Percentiles rank a stretch among this genome's conserved stretches.
These are phyloP conservation scores for Ptilorrhoa leucosticta DNA, from an alignment of 2,113 vertebrate species.

Conservation along the genomic window DNA sequence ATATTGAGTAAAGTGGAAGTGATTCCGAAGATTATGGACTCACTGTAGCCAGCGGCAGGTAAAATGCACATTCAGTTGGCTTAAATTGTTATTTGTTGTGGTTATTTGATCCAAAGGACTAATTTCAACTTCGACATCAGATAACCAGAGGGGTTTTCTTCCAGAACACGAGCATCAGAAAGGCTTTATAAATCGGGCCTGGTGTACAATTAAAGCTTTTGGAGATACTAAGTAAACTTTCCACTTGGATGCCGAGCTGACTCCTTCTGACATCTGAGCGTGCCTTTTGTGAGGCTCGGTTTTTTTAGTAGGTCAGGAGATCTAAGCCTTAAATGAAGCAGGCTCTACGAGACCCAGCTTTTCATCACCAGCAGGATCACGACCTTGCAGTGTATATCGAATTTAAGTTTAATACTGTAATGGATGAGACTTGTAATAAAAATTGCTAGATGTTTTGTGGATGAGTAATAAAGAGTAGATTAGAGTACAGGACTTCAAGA, in stretches of 20 bases:
- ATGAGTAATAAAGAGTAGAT: slow-evolving; percentile 39
- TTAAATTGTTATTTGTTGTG: slow-evolving; percentile 21
- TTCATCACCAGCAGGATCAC: slow-evolving; percentile 15
- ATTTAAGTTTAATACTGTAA: slow-evolving; percentile 58
- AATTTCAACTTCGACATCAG: slow-evolving; percentile 12
- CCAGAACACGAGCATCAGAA: not conserved
- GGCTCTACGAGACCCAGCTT: slow-evolving; percentile 2
- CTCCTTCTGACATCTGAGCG: not conserved
- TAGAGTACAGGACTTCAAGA: not conserved
- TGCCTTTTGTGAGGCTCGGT: not conserved
- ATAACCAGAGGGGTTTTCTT: slow-evolving; percentile 25
- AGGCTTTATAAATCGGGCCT: not conserved
- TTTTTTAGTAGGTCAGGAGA: slow-evolving; percentile 19
- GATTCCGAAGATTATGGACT: not conserved
- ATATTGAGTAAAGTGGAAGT: slow-evolving; percentile 22
- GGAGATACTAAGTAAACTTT: not conserved
- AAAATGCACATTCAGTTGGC: not conserved
- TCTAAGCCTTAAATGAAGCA: slow-evolving; percentile 37
- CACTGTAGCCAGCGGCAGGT: not conserved
- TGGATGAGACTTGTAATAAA: slow-evolving; percentile 55
- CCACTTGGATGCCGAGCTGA: not conserved
- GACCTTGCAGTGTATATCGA: slow-evolving; percentile 45
- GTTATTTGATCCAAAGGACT: slow-evolving; percentile 19
- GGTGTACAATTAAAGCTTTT: not conserved
- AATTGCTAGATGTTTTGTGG: slow-evolving; percentile 45